These are phyloP conservation scores for Serrognathus titanus DNA, from an alignment of 2,888 invertebrate species.

Conservation along the genomic window DNA sequence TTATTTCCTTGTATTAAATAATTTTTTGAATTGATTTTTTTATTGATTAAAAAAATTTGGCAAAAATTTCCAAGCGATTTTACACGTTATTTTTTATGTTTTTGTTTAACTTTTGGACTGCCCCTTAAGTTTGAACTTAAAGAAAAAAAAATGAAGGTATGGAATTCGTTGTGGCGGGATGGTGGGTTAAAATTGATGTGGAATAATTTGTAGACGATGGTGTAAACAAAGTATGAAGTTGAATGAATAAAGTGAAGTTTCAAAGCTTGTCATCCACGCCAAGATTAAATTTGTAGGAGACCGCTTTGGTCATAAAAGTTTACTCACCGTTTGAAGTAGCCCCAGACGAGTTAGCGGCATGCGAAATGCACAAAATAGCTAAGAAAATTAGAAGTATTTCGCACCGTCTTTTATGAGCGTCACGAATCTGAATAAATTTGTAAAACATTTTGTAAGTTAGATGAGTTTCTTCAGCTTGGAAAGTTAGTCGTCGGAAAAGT, in stretches of 20 bases:
- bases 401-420: constrained; percentile 16
- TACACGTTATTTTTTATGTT: no score
- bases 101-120: no score
- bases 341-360: constrained; percentile 35
- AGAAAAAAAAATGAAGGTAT: no score
- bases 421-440: constrained; percentile 12
- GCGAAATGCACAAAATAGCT: constrained; percentile 28
- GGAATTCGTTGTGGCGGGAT: no score
- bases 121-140: no score
- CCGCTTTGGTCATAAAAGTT: constrained; percentile 24
- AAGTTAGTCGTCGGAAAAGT: neutral
- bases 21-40: no score
- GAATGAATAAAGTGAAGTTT: neutral
- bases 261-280: constrained; percentile 40
- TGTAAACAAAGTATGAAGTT: no score
- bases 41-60: no score
- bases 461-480: neutral
- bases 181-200: no score
- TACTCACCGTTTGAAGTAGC: constrained; percentile 41
- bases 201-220: no score
- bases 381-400: constrained; percentile 26
- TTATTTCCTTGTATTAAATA: no score
- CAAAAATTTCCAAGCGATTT: no score
- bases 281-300: constrained; percentile 38
- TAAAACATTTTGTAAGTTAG: constrained; percentile 18